Conservation (phyloP, 2,888 invertebrate genomes). For the Stenotaenia linearis region DNA sequence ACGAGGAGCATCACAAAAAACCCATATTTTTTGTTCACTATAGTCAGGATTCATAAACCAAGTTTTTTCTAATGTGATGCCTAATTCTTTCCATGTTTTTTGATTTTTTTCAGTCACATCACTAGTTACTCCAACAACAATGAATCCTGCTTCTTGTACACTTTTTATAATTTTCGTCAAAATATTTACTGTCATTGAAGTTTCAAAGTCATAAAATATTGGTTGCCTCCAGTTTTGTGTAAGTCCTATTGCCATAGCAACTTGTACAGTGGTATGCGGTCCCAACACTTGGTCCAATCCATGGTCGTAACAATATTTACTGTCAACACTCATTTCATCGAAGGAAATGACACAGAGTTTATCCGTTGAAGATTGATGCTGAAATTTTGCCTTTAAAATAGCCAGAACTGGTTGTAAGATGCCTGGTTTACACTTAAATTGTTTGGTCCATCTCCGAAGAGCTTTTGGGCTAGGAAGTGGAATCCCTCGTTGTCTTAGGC, state of each 20-base stretch:
- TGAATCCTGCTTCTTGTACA: neutral
- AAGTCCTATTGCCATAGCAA: conserved; percentile 5
- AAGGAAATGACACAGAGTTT: neutral
- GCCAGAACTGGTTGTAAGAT: neutral
- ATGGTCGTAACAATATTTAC: neutral
- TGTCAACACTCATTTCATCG: neutral
- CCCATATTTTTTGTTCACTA: neutral
- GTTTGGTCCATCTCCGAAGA: neutral
- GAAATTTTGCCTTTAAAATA: neutral
- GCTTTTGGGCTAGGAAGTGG: neutral
- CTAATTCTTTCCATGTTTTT: conserved; percentile 6
- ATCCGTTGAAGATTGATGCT: too few species aligned
- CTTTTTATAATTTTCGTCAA: neutral
- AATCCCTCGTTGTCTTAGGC: neutral
- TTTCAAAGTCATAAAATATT: conserved; percentile 29
- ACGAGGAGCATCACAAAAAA: conserved; percentile 21
- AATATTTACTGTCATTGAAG: neutral
- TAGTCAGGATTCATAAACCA: neutral
- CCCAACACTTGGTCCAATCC: neutral
- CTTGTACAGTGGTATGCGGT: conserved; percentile 12
- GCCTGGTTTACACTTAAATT: neutral
- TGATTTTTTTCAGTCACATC: conserved; percentile 9
- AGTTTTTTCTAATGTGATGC: neutral
- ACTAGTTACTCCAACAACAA: neutral
- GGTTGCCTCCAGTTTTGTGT: conserved; percentile 3